Evolutionary conservation across 2,888 invertebrate genomes (phyloP), one percentile per base, ranked within the genome.

Genomic region (Patella caerulea): DNA sequence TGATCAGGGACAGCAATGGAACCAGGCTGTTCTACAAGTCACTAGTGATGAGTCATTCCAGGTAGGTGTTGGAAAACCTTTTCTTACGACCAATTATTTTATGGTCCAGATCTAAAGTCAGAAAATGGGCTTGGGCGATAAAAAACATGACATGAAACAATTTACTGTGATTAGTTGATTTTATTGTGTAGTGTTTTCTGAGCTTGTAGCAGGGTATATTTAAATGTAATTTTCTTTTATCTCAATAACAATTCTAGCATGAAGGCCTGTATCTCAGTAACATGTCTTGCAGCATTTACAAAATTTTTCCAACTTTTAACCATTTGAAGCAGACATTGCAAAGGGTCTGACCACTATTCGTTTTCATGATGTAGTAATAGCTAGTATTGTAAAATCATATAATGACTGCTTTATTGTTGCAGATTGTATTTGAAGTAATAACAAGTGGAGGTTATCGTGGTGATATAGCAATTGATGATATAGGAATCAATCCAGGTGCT

Each of bases 391-490:
- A n/a, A n/a, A n/a, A n/a, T n/a, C n/a, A n/a, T n/a, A n/a, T n/a
- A n/a, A n/a, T n/a, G n/a, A n/a, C n/a, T n/a, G n/a, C 45, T 45
- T 45, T 45, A 45, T 45, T 7, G 7, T 76, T 78, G 7, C 78
- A 90, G 89, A 79, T 90, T 72, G 86, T 89, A 11, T 89, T 91
- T 83, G 91, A 91, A 78, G 91, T 84, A 0, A 73, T 88, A 14
- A 79, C 81, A 52, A 91, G 90, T 14, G 83, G 72, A 19, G 86
- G 90, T 45, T 85, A 82, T 79, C 79, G 78, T 56, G 90, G 90
- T 24, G 90, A 90, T 78, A 89, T 91, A 69, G 89, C 91, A 34
- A 84, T 91, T 74, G 91, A 91, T 83, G 91, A 91, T 80, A 86
- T 91, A 74, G 81, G 84, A 12, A 83, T 90, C 12, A 81, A 83